Evolutionary conservation across 2,113 vertebrate species (phyloP), one percentile per base, ranked within the genome.

Genomic region (Ophiodon elongatus): DNA sequence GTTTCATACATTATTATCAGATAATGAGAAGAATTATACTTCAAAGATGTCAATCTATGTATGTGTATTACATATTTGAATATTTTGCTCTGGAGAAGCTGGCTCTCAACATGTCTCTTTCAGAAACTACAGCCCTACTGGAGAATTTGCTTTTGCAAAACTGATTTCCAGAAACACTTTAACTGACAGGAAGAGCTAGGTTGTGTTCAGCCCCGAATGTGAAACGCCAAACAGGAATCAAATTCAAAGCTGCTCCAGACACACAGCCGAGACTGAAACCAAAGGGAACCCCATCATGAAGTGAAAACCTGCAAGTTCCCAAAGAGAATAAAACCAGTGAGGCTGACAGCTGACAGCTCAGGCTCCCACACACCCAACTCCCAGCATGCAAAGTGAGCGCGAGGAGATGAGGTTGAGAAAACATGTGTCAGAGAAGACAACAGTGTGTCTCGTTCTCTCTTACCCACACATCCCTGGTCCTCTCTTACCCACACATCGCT

Each of bases 361-460:
- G 13, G 56, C 69, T 52, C 47, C 56, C 31, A 64, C 59, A 39
- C 60, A 45, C 8, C n/a, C 17, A 54, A 67, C 47, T 70, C 77
- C 54, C 76, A 41, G 80, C 56, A 84, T 76, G 82, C 76, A 72
- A 64, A 60, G 79, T n/a, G 52, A 84, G 65, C 4, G 6, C 6
- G 5, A 62, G 21, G 19, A 80, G 76, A 76, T 50, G 47, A 59
- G 65, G 41, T 64, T 33, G 76, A 68, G 21, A 75, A 37, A 15
- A 83, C 39, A 62, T 54, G 75, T 79, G 80, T 83, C 70, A 56
- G 47, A 31, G 70, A 74, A 59, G 37, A 70, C 77, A 29, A 56
- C 31, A 52, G 23, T 25, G 21, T 73, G 33, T 79, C 60, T 56
- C 39, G 39, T 74, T 78, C 31, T 74, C 23, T 65, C 43, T 70